Evolutionary conservation across 1,140 invertebrate species (phyloP).

Genomic region (Eupeodes corollae): DNA sequence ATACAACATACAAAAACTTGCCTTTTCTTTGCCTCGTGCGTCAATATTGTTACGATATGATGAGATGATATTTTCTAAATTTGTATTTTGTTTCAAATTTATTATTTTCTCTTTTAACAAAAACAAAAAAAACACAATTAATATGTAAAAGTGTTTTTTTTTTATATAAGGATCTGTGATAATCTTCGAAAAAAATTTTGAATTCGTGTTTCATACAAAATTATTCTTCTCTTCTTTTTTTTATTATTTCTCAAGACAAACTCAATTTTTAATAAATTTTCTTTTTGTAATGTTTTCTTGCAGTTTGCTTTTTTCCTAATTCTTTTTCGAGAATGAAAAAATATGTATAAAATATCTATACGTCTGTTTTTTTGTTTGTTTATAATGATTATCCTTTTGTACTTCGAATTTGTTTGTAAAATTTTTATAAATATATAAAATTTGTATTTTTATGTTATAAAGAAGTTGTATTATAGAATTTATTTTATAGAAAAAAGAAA

Average conservation of each 20-base stretch:
- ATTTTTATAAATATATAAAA: too few species aligned
- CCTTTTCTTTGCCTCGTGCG: neutral
- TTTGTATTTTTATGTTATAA: too few species aligned
- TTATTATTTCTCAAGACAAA: neutral
- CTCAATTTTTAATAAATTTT: constrained; percentile 6
- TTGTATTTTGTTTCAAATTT: neutral
- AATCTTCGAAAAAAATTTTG: constrained; percentile 24
- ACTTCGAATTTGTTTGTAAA: too few species aligned
- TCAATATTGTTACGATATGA: neutral
- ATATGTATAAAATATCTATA: neutral
- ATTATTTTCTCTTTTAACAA: neutral
- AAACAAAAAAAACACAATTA: constrained; percentile 18
- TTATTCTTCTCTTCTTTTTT: too few species aligned
- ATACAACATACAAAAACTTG: constrained; percentile 15
- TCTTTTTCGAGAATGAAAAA: constrained; percentile 5
- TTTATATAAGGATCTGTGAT: constrained; percentile 34
- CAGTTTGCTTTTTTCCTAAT: constrained; percentile 8
- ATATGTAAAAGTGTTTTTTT: constrained; percentile 12
- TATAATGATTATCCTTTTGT: too few species aligned
- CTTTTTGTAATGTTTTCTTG: constrained; percentile 7
- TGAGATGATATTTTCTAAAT: constrained; percentile 11
- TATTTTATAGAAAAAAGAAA: too few species aligned
- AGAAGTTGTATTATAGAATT: too few species aligned
- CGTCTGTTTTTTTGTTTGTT: neutral
- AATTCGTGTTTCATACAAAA: constrained; percentile 1